These are phyloP conservation scores for Diaphora mendica DNA, from an alignment of 2,888 invertebrate genomes.

Conservation along the genomic window DNA sequence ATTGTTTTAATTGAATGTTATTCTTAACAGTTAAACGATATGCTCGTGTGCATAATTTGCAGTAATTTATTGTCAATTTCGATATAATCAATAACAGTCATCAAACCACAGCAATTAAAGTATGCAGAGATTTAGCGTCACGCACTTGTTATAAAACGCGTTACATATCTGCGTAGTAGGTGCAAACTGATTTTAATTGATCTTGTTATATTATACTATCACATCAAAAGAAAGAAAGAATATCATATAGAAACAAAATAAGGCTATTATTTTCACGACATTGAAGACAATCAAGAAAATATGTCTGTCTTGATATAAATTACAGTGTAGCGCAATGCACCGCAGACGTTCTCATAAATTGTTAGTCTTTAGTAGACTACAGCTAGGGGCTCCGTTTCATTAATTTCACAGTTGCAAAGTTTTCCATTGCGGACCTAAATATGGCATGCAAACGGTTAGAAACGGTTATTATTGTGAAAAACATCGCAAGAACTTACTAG, in stretches of 20 bases:
- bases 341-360: constrained; percentile 64
- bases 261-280: not conserved
- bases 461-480: not conserved
- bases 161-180: constrained; percentile 66
- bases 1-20: not conserved
- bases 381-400: constrained; percentile 44
- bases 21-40: constrained; percentile 9
- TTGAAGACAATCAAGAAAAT: constrained; percentile 50
- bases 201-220: constrained; percentile 41
- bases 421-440: constrained; percentile 57
- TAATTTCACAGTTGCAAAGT: constrained; percentile 57
- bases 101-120: constrained; percentile 47
- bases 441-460: not conserved
- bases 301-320: constrained; percentile 56
- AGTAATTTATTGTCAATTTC: constrained; percentile 37
- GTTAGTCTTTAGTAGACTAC: constrained; percentile 57
- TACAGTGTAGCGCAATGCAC: constrained; percentile 54
- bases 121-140: constrained; percentile 48
- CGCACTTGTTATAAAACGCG: constrained; percentile 27
- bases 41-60: constrained; percentile 32
- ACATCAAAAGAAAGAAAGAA: too few species aligned
- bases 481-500: not conserved
- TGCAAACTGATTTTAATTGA: constrained; percentile 44
- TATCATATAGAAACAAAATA: constrained; percentile 33
- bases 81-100: constrained; percentile 46